Percentiles rank a stretch among this genome's conserved stretches.
phyloP scores from a whole-genome alignment of 2,797 vertebrate species.

The Bradypodion pumilum region DNA sequence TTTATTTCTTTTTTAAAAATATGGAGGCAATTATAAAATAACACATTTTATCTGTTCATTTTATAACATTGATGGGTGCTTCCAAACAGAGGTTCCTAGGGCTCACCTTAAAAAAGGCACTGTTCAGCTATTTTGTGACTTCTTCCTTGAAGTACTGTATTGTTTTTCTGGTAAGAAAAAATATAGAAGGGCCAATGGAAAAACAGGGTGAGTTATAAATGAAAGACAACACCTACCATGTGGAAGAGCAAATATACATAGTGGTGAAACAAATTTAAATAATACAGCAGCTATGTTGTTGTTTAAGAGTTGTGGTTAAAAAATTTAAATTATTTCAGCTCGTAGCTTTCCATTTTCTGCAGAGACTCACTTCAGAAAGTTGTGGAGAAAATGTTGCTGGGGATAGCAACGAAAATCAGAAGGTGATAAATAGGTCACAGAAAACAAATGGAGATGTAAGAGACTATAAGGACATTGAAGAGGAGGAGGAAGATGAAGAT shows the following conservation, averaged over 20 bases:
- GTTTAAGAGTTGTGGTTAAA: slow-evolving; percentile 3
- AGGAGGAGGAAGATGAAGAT: neutral
- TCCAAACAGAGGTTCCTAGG: neutral
- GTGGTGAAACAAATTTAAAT: rapidly evolving
- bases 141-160: too few species aligned
- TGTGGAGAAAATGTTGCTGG: neutral
- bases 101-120: neutral
- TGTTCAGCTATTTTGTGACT: neutral
- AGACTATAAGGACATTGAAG: slow-evolving; percentile 26
- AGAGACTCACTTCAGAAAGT: slow-evolving; percentile 60
- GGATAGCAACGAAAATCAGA: rapidly evolving
- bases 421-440: neutral
- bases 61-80: too few species aligned
- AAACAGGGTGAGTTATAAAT: neutral
- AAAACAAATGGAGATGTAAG: slow-evolving; percentile 54
- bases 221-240: neutral
- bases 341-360: slow-evolving; percentile 59
- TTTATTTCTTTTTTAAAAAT: neutral
- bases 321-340: slow-evolving; percentile 47
- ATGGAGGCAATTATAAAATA: neutral
- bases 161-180: neutral
- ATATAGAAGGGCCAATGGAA: neutral
- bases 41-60: too few species aligned
- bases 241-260: neutral
- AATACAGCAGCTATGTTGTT: rapidly evolving